Percentiles rank a stretch among this genome's conserved stretches.
Conservation (phyloP, 2,113 vertebrate species). For the Prolemur simus region DNA sequence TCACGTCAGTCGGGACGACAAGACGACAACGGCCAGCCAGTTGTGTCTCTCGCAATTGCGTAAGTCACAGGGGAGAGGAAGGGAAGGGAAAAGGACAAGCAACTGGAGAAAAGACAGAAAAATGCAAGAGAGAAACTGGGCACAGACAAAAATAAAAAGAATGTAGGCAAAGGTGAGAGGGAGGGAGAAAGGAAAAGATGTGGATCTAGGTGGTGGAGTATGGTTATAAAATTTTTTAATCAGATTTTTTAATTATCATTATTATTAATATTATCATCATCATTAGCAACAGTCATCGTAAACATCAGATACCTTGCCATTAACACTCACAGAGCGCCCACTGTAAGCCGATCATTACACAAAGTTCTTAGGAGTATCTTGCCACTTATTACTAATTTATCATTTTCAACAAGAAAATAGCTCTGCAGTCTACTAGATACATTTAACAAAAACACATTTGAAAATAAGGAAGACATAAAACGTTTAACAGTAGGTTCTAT, state of each 20-base stretch:
- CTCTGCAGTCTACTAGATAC: background rate
- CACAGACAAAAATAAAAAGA: background rate
- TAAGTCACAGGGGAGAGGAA: background rate
- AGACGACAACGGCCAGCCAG: background rate
- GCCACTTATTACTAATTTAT: background rate
- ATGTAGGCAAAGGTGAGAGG: background rate
- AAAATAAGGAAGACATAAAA: background rate
- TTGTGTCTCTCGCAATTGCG: background rate
- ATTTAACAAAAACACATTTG: background rate
- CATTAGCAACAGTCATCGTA: no score
- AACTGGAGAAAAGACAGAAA: background rate
- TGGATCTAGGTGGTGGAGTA: background rate
- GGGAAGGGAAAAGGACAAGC: background rate
- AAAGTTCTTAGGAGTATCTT: background rate
- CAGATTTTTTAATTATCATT: background rate
- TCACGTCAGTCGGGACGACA: background rate
- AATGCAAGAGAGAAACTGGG: background rate
- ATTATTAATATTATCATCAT: background rate
- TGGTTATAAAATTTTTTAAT: background rate
- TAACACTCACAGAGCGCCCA: no score
- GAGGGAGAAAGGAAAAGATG: no score
- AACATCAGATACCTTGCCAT: background rate
- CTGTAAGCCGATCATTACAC: no score
- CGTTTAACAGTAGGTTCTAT: background rate
- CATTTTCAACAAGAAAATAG: background rate